These are phyloP conservation scores for Gopherus evgoodei DNA, from an alignment of 2,113 vertebrate genomes.

Conservation along the genomic window DNA sequence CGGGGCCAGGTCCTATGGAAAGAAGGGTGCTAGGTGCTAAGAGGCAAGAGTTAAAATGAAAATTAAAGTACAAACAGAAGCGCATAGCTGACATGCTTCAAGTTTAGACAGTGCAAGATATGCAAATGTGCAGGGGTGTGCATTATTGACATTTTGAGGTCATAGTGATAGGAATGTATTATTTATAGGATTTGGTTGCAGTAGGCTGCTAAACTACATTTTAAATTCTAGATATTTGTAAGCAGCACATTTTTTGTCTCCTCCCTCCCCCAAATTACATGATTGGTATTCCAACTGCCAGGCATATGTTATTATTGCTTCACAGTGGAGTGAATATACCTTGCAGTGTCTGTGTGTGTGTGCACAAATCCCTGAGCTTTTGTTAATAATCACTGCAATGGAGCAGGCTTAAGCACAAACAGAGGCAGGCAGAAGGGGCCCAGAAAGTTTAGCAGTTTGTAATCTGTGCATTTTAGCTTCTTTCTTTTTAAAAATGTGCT, in stretches of 20 bases:
- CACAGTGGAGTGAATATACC: not conserved
- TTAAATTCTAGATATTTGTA: conserved; percentile 44
- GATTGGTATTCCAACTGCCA: not conserved
- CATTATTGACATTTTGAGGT: conserved; percentile 79
- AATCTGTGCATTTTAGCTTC: not conserved
- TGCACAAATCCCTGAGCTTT: rapidly evolving
- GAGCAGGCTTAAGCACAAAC: not conserved
- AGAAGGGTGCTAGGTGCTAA: conserved; percentile 3
- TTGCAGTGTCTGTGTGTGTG: not conserved
- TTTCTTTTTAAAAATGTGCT: not conserved
- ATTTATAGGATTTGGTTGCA: conserved; percentile 74
- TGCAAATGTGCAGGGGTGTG: conserved; percentile 61
- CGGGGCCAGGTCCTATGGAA: not conserved
- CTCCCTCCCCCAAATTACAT: not conserved
- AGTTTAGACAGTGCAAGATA: conserved; percentile 75
- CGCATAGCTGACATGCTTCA: conserved; percentile 76
- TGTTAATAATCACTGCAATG: not conserved
- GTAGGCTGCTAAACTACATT: conserved; percentile 67
- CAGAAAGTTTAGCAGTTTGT: not conserved
- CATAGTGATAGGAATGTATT: conserved; percentile 79
- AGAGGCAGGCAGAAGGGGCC: not conserved
- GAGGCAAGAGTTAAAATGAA: conserved; percentile 59
- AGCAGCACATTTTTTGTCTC: conserved; percentile 19
- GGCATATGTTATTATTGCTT: rapidly evolving
- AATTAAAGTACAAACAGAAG: conserved; percentile 74